These are phyloP conservation scores for Nesoenas mayeri DNA, from an alignment of 2,113 vertebrate species.

Conservation along the genomic window DNA sequence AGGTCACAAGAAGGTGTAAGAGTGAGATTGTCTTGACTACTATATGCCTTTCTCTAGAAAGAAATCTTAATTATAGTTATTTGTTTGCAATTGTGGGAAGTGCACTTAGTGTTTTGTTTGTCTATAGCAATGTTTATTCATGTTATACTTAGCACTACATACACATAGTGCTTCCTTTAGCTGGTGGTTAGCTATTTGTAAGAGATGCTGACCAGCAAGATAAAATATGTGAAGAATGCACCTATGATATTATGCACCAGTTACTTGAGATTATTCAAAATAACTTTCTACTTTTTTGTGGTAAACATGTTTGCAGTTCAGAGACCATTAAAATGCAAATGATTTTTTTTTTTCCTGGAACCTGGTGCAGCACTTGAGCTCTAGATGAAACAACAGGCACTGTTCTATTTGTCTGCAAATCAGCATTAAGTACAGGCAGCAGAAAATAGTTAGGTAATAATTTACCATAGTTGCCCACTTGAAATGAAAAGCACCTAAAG, in stretches of 20 bases:
- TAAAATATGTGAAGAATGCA: not conserved
- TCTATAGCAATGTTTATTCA: not conserved
- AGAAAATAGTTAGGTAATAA: conserved; percentile 52
- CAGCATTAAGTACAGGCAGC: not conserved
- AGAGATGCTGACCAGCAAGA: not conserved
- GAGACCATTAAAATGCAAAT: not conserved
- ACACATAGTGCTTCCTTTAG: not conserved
- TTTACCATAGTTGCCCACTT: not conserved
- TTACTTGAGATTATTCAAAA: not conserved
- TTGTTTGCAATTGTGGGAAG: not conserved
- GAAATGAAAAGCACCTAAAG: not conserved
- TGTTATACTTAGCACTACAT: not conserved
- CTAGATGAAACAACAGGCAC: not conserved
- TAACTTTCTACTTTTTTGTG: not conserved
- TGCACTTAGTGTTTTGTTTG: not conserved
- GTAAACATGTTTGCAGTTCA: not conserved
- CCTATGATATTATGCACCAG: not conserved
- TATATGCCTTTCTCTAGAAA: not conserved
- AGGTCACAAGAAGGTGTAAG: not conserved
- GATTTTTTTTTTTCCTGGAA: not conserved
- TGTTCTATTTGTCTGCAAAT: not conserved
- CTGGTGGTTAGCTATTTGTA: not conserved
- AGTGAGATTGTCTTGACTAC: not conserved
- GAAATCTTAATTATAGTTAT: not conserved
- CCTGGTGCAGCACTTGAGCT: not conserved